A percentile compares a stretch with the other conserved stretches of the same genome.
These are phyloP conservation scores for Gymnoscelis rufifasciata DNA, from an alignment of 2,888 invertebrate genomes.

Conservation along the genomic window DNA sequence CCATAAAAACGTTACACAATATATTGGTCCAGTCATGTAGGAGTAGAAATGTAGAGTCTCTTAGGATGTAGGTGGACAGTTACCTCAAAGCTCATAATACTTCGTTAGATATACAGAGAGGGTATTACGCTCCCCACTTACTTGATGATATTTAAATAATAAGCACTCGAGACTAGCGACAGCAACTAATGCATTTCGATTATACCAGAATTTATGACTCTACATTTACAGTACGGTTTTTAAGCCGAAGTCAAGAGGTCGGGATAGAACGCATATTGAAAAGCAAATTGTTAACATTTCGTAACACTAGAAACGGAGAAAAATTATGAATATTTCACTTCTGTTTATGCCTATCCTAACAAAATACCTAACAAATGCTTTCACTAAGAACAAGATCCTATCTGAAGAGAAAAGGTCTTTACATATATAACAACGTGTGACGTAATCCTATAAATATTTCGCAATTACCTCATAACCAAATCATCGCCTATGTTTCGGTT, in stretches of 20 bases:
- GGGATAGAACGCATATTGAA: slow-evolving; percentile 16
- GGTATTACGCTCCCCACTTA: slow-evolving; percentile 48
- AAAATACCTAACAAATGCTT: no score
- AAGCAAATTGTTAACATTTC: slow-evolving; percentile 2
- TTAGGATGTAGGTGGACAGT: slow-evolving; percentile 1
- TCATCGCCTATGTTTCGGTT: slow-evolving; percentile 25
- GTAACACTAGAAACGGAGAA: no score
- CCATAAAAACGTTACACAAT: not conserved
- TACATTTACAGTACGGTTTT: slow-evolving; percentile 50
- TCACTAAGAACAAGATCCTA: no score
- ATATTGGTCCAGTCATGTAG: no score
- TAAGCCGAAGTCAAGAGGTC: slow-evolving; percentile 30
- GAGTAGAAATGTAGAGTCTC: not conserved
- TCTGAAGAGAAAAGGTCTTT: no score
- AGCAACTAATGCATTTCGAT: slow-evolving; percentile 46
- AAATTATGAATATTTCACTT: no score
- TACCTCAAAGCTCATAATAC: slow-evolving; percentile 19
- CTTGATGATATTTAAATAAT: slow-evolving; percentile 62
- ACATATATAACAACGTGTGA: slow-evolving; percentile 16
- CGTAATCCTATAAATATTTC: slow-evolving; percentile 29
- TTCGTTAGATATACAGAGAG: slow-evolving; percentile 40
- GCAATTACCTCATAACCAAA: slow-evolving; percentile 34
- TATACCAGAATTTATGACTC: slow-evolving; percentile 53
- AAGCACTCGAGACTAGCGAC: slow-evolving; percentile 39
- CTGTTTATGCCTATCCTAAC: no score